These are phyloP conservation scores for Tipula unca DNA, from an alignment of 2,888 invertebrate species.

Conservation along the genomic window DNA sequence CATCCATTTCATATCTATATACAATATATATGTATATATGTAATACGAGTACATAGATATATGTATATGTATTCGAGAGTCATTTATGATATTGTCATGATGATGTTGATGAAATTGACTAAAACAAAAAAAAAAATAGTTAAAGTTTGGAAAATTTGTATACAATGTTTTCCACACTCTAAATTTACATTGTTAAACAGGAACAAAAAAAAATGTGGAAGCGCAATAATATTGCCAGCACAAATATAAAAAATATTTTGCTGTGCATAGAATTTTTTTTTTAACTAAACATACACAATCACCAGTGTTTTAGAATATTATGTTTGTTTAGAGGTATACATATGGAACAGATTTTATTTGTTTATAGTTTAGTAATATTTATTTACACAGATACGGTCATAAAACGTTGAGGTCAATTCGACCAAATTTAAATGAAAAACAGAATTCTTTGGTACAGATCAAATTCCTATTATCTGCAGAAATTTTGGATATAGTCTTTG, in stretches of 20 bases:
- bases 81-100: constrained; percentile 14
- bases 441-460: too few relatives aligned
- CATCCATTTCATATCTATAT: background rate
- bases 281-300: background rate
- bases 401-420: too few relatives aligned
- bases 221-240: too few relatives aligned
- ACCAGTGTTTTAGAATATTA: background rate
- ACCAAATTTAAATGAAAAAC: too few relatives aligned
- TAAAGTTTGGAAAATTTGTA: background rate
- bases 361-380: background rate
- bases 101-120: background rate
- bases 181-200: background rate
- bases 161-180: background rate
- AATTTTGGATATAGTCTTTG: too few relatives aligned
- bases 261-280: background rate
- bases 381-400: background rate
- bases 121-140: background rate
- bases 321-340: background rate
- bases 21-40: background rate
- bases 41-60: too few relatives aligned
- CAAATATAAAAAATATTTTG: background rate
- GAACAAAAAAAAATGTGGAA: background rate
- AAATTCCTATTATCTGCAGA: too few relatives aligned
- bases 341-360: background rate
- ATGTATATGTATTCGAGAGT: background rate